Percentiles rank a stretch among this genome's conserved stretches.
Evolutionary conservation across 2,888 invertebrate genomes (phyloP).

Genomic region (Rhogogaster chlorosoma): DNA sequence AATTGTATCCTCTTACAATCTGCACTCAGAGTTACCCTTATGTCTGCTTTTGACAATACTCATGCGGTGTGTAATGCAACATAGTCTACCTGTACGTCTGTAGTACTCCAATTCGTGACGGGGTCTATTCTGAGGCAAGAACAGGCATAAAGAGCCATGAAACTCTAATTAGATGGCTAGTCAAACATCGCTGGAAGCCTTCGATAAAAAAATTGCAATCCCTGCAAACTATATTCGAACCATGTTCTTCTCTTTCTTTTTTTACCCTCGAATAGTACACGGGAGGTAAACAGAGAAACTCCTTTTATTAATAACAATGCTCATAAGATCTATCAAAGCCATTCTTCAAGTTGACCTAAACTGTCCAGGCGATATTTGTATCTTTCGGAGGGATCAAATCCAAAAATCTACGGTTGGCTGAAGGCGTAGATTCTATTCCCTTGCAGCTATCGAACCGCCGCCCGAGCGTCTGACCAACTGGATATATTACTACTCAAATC

Average conservation of each 20-base stretch:
- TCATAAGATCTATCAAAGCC: not conserved
- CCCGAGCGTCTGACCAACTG: conserved; percentile 24
- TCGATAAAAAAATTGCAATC: not conserved
- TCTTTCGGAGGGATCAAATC: conserved; percentile 10
- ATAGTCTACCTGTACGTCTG: not conserved
- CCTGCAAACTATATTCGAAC: not conserved
- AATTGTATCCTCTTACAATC: conserved; percentile 53
- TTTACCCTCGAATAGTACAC: not conserved
- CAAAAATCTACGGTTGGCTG: not conserved
- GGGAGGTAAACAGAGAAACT: not conserved
- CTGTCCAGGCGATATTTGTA: not conserved
- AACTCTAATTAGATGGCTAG: not conserved
- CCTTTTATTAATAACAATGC: not conserved
- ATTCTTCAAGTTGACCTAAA: not conserved
- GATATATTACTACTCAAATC: conserved; percentile 34
- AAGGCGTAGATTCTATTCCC: not conserved
- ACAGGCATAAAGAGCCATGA: not conserved
- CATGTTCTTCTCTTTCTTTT: not conserved
- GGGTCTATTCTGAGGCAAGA: not conserved
- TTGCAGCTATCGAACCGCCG: not conserved
- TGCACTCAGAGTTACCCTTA: conserved; percentile 23
- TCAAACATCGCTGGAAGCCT: not conserved
- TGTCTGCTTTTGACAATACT: not conserved
- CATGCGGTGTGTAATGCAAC: not conserved
- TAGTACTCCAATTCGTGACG: not conserved